A percentile compares a stretch with the other conserved stretches of the same genome.
phyloP scores from a whole-genome alignment of 2,113 vertebrate species.

The Chauna torquata region DNA sequence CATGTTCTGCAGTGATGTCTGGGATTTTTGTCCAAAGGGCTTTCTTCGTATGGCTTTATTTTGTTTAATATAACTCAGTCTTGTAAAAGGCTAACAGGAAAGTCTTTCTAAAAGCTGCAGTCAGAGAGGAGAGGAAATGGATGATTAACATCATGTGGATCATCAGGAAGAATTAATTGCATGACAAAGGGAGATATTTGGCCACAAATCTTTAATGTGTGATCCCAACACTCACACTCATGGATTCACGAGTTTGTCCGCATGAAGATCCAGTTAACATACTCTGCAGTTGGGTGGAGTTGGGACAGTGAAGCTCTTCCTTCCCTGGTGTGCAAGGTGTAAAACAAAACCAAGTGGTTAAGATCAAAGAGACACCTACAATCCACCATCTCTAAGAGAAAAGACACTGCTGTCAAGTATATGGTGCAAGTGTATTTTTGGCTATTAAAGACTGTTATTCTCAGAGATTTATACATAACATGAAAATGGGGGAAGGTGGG shows the following conservation, averaged over 20 bases:
- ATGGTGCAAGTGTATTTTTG: background rate
- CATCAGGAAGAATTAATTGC: background rate
- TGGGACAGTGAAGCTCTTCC: background rate
- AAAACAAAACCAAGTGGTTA: background rate
- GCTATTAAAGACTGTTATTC: slow-evolving; percentile 15
- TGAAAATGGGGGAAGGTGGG: background rate
- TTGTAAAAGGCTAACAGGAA: background rate
- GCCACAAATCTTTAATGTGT: background rate
- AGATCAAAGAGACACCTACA: background rate
- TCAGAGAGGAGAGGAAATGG: background rate
- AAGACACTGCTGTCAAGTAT: background rate
- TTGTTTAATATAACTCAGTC: background rate
- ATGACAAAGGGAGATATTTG: background rate
- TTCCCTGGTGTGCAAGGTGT: background rate
- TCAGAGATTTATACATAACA: background rate
- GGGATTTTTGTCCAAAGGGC: background rate
- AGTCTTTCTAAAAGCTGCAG: background rate
- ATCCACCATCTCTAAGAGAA: background rate
- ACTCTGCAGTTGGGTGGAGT: background rate
- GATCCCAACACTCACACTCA: background rate
- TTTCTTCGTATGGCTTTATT: background rate
- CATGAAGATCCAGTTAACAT: background rate
- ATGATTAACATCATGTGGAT: background rate
- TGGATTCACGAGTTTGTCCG: background rate
- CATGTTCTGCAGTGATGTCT: background rate